phyloP scores from a whole-genome alignment of 2,113 vertebrate genomes.

The Lophura nycthemera region DNA sequence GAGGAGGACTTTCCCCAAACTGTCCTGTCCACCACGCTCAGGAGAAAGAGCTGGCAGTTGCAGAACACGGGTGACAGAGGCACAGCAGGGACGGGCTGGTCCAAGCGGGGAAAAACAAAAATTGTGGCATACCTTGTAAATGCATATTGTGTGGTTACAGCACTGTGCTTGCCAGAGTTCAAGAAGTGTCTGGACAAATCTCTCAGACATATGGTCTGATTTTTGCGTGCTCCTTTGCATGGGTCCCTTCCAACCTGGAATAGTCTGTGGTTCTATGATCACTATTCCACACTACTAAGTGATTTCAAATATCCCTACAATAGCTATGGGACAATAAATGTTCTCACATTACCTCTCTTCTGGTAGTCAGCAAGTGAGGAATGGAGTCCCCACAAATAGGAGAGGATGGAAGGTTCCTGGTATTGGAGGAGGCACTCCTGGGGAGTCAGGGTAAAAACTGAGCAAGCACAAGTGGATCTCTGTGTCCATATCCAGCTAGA shows the following conservation, averaged over 20 bases:
- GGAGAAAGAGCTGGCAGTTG: not conserved
- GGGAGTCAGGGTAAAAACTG: not conserved
- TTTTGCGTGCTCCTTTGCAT: too few species aligned
- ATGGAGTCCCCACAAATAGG: not conserved
- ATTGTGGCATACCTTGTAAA: not conserved
- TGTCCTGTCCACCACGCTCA: not conserved
- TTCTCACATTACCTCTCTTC: not conserved
- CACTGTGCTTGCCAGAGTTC: too few species aligned
- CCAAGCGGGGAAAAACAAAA: not conserved
- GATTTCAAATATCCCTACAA: not conserved
- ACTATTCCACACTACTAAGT: not conserved
- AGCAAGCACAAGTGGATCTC: not conserved
- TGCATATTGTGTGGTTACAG: not conserved
- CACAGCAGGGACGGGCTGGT: not conserved
- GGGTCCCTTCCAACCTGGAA: too few species aligned
- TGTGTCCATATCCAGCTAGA: not conserved
- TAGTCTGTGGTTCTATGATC: too few species aligned
- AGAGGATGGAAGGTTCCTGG: not conserved
- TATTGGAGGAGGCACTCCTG: not conserved
- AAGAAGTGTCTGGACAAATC: too few species aligned
- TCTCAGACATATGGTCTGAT: too few species aligned
- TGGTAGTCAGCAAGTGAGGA: not conserved
- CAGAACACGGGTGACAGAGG: not conserved
- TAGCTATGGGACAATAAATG: not conserved
- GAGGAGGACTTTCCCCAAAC: accelerated